Evolutionary conservation across 2,888 invertebrate species (phyloP), one percentile per base, ranked within the genome.

Genomic region (Catocala sponsa): DNA sequence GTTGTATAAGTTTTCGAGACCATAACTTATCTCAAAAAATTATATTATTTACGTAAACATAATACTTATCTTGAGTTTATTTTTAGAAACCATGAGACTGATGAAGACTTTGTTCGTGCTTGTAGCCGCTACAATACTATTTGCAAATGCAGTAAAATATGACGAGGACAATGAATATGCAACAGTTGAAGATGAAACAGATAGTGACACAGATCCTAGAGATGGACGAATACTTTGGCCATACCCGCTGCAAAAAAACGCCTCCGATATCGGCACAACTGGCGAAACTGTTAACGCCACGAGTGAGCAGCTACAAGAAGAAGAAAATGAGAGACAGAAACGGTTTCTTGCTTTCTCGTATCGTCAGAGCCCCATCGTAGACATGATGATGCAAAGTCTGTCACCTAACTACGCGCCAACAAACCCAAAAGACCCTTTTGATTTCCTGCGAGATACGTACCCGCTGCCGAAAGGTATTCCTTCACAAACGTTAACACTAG

Each of bases 401-500:
- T 81, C 88, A 0, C 56, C 78, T 0, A 85, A 89, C 57, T 89
- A 90, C 65, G 74, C 79, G 0, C 90, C 91, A 4, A 76, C 73
- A 1, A 83, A 89, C 56, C 70, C 83, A 0, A 86, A 82, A 32
- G 93, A 94, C 68, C 90, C 90, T 0, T 91, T 94, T 59, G 94
- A 93, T 65, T 90, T 94, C 72, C 78, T 94, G 10, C 80, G 93
- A 5, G 94, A 94, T 68, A 72, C 85, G 0, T 94, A 92, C 69
- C 89, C 92, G 13, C 72, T 92, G 59, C 92, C 94, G 9, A 91
- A 91, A 88, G 94, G 94, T 94, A 82, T 84, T 33, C 41, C 32
- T 54, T 12, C 35, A 49, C n/a, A 49, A 43, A 44, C n/a, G 12
- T 42, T n/a, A n/a, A 11, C 13, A 12, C 25, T 33, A 4, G 25